phyloP scores from a whole-genome alignment of 2,113 vertebrate genomes.

The Python bivittatus region DNA sequence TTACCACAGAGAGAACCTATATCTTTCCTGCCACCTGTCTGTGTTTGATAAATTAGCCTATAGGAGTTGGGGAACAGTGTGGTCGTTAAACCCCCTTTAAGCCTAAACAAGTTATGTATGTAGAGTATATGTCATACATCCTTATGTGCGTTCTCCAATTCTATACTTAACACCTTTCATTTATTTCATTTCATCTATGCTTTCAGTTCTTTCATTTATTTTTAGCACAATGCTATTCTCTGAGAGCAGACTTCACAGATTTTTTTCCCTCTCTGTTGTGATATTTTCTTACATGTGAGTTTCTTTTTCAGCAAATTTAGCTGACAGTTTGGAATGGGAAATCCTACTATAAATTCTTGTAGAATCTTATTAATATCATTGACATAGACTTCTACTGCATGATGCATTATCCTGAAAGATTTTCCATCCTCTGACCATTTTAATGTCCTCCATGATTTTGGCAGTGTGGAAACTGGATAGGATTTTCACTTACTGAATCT shows the following conservation, averaged over 20 bases:
- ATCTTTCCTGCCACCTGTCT: too few relatives aligned
- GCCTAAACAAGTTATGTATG: not conserved
- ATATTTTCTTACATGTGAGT: not conserved
- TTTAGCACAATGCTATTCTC: not conserved
- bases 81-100: not conserved
- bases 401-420: not conserved
- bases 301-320: not conserved
- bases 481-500: conserved; percentile 55
- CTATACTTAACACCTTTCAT: too few relatives aligned
- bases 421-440: conserved; percentile 26
- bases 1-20: not conserved
- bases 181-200: too few relatives aligned
- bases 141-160: not conserved
- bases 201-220: not conserved
- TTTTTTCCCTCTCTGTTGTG: not conserved
- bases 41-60: not conserved
- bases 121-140: not conserved
- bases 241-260: not conserved
- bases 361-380: not conserved
- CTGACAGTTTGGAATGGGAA: not conserved
- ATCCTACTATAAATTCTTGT: not conserved
- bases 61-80: not conserved
- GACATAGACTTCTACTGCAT: not conserved
- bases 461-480: conserved; percentile 41
- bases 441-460: conserved; percentile 9